phyloP scores from a whole-genome alignment of 2,113 vertebrate genomes.

The Pionites leucogaster region DNA sequence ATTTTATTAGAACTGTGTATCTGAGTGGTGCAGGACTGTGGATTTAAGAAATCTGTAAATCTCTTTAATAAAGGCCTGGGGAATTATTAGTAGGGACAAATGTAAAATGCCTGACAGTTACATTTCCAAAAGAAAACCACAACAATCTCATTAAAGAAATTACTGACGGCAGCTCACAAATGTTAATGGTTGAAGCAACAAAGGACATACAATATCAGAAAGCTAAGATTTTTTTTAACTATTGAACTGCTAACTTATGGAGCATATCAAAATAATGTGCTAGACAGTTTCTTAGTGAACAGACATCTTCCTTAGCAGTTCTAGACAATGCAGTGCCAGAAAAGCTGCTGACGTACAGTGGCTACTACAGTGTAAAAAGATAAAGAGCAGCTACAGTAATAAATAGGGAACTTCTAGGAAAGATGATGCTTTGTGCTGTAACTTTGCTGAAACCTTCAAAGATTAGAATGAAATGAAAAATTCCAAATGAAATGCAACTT shows the following conservation, averaged over 20 bases:
- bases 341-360: slow-evolving; percentile 54
- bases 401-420: slow-evolving; percentile 21
- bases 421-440: not conserved
- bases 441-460: slow-evolving; percentile 30
- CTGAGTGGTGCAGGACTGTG: slow-evolving; percentile 74
- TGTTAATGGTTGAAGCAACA: slow-evolving; percentile 89
- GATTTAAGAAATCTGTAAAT: slow-evolving; percentile 83
- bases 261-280: slow-evolving; percentile 71
- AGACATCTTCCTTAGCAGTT: slow-evolving; percentile 57
- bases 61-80: slow-evolving; percentile 83
- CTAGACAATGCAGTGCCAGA: slow-evolving; percentile 61
- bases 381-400: slow-evolving; percentile 22
- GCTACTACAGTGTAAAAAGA: slow-evolving; percentile 60
- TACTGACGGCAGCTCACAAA: slow-evolving; percentile 90
- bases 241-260: slow-evolving; percentile 81
- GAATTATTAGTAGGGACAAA: slow-evolving; percentile 86
- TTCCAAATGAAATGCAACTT: not conserved
- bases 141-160: slow-evolving; percentile 94
- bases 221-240: slow-evolving; percentile 85
- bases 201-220: slow-evolving; percentile 84
- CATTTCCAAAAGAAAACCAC: slow-evolving; percentile 79
- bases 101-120: slow-evolving; percentile 82
- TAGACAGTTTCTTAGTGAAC: slow-evolving; percentile 63
- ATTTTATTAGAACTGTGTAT: slow-evolving; percentile 74
- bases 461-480: slow-evolving; percentile 20